Evolutionary conservation across 2,113 vertebrate genomes (phyloP).

Genomic region (Eulemur macaco): DNA sequence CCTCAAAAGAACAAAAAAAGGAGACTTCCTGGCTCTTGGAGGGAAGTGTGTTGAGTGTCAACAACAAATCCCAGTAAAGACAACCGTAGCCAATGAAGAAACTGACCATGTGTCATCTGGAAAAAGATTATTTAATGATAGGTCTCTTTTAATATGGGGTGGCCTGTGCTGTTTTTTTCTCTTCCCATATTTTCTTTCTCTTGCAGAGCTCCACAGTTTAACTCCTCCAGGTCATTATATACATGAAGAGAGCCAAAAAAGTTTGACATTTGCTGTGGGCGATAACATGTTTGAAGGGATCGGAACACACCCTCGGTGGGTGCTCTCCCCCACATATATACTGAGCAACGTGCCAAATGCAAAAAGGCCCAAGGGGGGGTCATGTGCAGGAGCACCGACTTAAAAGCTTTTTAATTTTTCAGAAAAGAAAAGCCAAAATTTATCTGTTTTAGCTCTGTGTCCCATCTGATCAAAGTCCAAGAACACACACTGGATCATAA

Average conservation of each 20-base stretch:
- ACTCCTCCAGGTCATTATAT: constrained; percentile 15
- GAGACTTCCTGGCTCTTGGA: not conserved
- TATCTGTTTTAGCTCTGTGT: constrained; percentile 34
- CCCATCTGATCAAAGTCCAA: constrained; percentile 54
- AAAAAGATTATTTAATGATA: constrained; percentile 31
- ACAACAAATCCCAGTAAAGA: not conserved
- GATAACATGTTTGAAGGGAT: not conserved
- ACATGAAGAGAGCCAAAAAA: constrained; percentile 44
- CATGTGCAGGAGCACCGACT: not conserved
- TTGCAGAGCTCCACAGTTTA: not conserved
- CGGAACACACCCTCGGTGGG: not conserved
- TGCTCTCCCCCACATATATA: not conserved
- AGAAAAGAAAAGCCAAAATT: not conserved
- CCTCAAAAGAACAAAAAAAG: not conserved
- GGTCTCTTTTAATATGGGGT: not conserved
- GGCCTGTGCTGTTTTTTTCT: not conserved
- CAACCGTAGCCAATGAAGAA: not conserved
- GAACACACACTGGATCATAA: not conserved
- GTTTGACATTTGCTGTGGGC: constrained; percentile 8
- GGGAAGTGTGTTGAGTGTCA: not conserved
- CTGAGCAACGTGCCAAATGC: not conserved
- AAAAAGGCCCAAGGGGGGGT: not conserved
- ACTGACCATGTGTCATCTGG: not conserved
- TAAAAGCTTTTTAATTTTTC: constrained; percentile 47
- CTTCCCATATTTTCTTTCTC: not conserved